Evolutionary conservation across 2,888 invertebrate species (phyloP), one percentile per base, ranked within the genome.

Genomic region (Acanthosoma haemorrhoidale): DNA sequence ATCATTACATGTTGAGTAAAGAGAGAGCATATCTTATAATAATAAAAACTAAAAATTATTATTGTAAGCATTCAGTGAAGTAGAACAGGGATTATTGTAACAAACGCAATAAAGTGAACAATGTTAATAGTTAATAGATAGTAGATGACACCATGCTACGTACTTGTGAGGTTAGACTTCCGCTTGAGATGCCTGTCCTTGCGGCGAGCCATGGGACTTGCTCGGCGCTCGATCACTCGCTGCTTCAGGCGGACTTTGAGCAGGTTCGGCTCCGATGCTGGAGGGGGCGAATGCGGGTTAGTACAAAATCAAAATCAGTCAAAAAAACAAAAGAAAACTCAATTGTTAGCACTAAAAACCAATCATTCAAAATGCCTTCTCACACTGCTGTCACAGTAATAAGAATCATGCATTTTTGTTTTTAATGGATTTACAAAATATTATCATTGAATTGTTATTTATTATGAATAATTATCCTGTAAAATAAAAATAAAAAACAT

Each of bases 261-360:
- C 84, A 96, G 88, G 86, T 96, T 96, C 78, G 96, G 95, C 87
- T 96, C 96, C 83, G 96, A 96, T 80, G 95, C 95, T 93, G 86
- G 75, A 81, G 82, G 79, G 79, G 64, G 68, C 69, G 66, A 71
- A 64, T 41, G 66, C 61, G 59, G 67, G 71, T 68, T 68, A 61
- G 57, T 68, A 34, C 21, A 63, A 16, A 34, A 64, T 68, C 57
- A 66, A 71, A 66, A 32, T 21, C 36, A 31, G 21, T 38, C 36
- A 36, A 36, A 63, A 41, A 61, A 69, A 21, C 15, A 51, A 15
- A 58, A 39, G n/a, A 68, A 13, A 31, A 57, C 58, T 43, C 43
- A 16, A 43, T 39, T 64, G 70, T 71, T 71, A 71, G 71, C 57
- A 29, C 31, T 71, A 57, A 39, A 64, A 68, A 60, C 43, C 38